A percentile compares a stretch with the other conserved stretches of the same genome.
Conservation (phyloP, 2,113 vertebrate species). For the Acrocephalus arundinaceus region DNA sequence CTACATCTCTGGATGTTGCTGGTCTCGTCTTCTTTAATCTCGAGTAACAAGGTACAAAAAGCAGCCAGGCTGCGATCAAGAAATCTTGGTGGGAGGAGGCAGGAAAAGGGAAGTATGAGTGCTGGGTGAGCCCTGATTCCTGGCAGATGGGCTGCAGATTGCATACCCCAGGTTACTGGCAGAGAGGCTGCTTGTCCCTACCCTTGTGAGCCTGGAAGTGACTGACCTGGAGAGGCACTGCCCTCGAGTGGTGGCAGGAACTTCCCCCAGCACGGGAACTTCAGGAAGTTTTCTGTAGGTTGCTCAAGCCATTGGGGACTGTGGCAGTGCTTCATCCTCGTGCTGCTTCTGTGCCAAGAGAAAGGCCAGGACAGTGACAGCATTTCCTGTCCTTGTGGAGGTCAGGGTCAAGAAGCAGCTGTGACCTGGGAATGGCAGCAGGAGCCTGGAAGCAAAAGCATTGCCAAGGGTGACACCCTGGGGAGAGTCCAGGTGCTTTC, state of each 20-base stretch:
- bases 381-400: rapidly evolving
- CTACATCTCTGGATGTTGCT: not conserved
- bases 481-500: rapidly evolving
- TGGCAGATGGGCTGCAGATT: not conserved
- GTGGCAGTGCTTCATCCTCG: not conserved
- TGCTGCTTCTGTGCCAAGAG: not conserved
- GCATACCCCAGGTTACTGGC: rapidly evolving
- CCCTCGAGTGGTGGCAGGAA: not conserved
- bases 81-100: not conserved
- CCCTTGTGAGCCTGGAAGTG: not conserved
- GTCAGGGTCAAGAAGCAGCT: not conserved
- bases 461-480: rapidly evolving
- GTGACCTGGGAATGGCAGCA: not conserved
- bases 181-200: not conserved
- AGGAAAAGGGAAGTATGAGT: not conserved
- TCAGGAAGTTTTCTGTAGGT: not conserved
- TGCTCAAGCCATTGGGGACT: rapidly evolving
- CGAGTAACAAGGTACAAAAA: not conserved
- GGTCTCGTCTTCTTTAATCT: not conserved
- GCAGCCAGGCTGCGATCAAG: not conserved
- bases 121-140: not conserved
- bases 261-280: not conserved
- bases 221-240: not conserved
- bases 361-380: not conserved
- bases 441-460: not conserved